Evolutionary conservation across 2,113 vertebrate species (phyloP).

Genomic region (Rhombomys opimus): DNA sequence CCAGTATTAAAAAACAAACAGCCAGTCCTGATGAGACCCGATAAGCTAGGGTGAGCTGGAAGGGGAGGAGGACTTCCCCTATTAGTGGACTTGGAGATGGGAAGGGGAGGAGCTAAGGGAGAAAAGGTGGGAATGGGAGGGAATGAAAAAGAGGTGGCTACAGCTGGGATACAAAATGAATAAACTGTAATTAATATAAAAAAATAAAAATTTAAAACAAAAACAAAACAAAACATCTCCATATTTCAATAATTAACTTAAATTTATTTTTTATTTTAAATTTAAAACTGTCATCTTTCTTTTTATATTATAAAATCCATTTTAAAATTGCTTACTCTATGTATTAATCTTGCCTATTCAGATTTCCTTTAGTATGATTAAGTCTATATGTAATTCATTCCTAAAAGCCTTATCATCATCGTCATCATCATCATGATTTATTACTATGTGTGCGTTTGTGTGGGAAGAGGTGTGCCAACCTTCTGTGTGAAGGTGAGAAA

Average conservation of each 20-base stretch:
- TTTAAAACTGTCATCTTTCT: not conserved
- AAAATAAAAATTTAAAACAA: no score
- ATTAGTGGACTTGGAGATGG: no score
- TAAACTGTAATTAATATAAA: no score
- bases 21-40: no score
- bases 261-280: not conserved
- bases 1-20: no score
- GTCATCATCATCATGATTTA: not conserved
- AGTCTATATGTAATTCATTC: not conserved
- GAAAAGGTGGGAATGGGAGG: no score
- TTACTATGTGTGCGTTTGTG: not conserved
- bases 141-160: no score
- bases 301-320: not conserved
- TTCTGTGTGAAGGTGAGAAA: not conserved
- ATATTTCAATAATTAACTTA: not conserved
- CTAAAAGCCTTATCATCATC: not conserved
- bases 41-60: no score
- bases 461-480: not conserved
- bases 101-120: no score
- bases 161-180: no score
- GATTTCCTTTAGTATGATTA: not conserved
- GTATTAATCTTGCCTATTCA: not conserved
- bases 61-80: no score
- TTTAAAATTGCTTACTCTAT: not conserved
- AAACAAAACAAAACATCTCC: not conserved